phyloP scores from a whole-genome alignment of 2,113 vertebrate species.

The Fulmarus glacialis region DNA sequence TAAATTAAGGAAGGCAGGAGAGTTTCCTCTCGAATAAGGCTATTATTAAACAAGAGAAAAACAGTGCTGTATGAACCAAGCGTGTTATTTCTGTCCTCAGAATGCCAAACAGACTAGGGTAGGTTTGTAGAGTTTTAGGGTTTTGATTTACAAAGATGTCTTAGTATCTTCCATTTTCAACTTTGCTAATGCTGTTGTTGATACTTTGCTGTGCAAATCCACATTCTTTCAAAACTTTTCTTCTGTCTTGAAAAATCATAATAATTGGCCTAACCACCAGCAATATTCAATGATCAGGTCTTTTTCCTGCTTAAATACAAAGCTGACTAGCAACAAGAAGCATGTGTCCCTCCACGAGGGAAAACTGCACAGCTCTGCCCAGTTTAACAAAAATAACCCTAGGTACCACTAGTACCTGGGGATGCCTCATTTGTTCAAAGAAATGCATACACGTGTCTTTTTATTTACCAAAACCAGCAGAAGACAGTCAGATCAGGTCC shows the following conservation, averaged over 20 bases:
- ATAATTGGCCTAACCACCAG: neutral
- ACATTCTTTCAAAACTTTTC: neutral
- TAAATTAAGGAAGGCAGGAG: neutral
- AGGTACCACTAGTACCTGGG: neutral
- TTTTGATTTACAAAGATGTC: neutral
- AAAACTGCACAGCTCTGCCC: neutral
- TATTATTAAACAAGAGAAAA: neutral
- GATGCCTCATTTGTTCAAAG: neutral
- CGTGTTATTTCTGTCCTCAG: neutral
- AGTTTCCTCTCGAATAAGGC: neutral
- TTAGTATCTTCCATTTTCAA: neutral
- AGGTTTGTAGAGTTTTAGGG: neutral
- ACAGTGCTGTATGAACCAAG: neutral
- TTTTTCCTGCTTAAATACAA: neutral
- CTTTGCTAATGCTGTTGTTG: neutral
- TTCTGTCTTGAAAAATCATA: neutral
- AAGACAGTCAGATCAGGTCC: neutral
- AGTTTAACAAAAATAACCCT: neutral
- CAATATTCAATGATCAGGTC: neutral
- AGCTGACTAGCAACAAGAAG: neutral
- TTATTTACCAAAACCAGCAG: neutral
- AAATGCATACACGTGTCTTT: neutral
- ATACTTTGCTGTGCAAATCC: neutral
- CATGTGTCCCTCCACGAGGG: neutral
- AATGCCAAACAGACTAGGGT: neutral